Conservation (phyloP, 2,797 vertebrate species). For the Characodon lateralis region DNA sequence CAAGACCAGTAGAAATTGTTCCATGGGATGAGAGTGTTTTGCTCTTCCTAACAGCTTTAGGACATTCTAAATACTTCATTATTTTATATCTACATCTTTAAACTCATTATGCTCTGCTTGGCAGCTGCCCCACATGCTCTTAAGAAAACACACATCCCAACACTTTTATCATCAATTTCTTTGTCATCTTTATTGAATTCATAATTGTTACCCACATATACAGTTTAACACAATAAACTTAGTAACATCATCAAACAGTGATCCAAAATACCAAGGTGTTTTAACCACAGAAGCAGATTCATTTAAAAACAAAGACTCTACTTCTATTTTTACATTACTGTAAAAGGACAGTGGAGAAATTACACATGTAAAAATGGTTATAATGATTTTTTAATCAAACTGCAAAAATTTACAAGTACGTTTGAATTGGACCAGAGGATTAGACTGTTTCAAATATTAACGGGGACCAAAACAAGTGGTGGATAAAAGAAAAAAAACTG, state of each 20-base stretch:
- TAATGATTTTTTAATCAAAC: conserved; percentile 42
- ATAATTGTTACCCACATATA: conserved; percentile 69
- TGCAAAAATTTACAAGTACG: conserved; percentile 33
- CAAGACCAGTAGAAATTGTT: not conserved
- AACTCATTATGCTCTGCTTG: not conserved
- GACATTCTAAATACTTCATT: not conserved
- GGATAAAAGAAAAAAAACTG: conserved; percentile 35
- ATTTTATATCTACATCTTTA: not conserved
- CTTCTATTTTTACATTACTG: conserved; percentile 42
- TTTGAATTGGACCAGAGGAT: conserved; percentile 30
- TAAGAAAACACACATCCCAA: not conserved
- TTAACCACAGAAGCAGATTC: conserved; percentile 50
- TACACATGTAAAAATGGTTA: conserved; percentile 35
- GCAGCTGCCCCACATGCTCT: not conserved
- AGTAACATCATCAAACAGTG: conserved; percentile 79
- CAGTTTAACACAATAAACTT: conserved; percentile 73
- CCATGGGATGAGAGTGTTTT: not conserved
- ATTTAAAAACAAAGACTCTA: conserved; percentile 19
- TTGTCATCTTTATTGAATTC: conserved; percentile 74
- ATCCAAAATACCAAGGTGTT: conserved; percentile 58
- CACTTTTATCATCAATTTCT: conserved; percentile 43
- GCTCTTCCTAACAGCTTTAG: not conserved
- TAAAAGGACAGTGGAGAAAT: conserved; percentile 51
- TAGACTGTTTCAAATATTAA: not conserved
- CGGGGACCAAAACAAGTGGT: conserved; percentile 20